phyloP scores from a whole-genome alignment of 2,113 vertebrate genomes.

The Paramisgurnus dabryanus region DNA sequence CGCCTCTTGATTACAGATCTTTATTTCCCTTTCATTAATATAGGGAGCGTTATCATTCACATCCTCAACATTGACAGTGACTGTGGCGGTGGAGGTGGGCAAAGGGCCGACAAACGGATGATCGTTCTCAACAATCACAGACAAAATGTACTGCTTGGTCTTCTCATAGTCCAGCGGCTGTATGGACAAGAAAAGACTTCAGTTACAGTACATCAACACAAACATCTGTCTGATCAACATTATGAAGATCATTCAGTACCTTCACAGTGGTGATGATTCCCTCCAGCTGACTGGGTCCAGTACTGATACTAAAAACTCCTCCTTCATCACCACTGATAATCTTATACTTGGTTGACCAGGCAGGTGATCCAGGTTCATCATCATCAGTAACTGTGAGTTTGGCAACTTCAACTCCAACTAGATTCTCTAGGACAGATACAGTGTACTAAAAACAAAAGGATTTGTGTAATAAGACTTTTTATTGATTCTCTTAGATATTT shows the following conservation, averaged over 20 bases:
- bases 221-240: too few species aligned
- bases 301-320: too few species aligned
- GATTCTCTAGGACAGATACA: conserved; percentile 73
- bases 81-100: conserved; percentile 76
- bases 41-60: conserved; percentile 69
- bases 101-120: conserved; percentile 61
- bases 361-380: conserved; percentile 69
- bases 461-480: too few species aligned
- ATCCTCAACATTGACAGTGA: conserved; percentile 66
- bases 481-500: background rate
- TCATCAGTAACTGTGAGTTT: conserved; percentile 76
- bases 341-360: conserved; percentile 65
- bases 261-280: too few species aligned
- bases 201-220: too few species aligned
- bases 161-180: too few species aligned
- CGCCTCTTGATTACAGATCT: conserved; percentile 50
- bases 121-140: conserved; percentile 68
- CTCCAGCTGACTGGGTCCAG: too few species aligned
- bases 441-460: conserved; percentile 71
- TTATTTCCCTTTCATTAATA: conserved; percentile 55
- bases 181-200: too few species aligned
- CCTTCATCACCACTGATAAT: conserved; percentile 66
- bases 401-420: conserved; percentile 51
- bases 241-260: too few species aligned
- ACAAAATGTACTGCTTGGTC: too few species aligned